Conservation (phyloP, 2,888 invertebrate genomes). For the Clepsis dumicolana region DNA sequence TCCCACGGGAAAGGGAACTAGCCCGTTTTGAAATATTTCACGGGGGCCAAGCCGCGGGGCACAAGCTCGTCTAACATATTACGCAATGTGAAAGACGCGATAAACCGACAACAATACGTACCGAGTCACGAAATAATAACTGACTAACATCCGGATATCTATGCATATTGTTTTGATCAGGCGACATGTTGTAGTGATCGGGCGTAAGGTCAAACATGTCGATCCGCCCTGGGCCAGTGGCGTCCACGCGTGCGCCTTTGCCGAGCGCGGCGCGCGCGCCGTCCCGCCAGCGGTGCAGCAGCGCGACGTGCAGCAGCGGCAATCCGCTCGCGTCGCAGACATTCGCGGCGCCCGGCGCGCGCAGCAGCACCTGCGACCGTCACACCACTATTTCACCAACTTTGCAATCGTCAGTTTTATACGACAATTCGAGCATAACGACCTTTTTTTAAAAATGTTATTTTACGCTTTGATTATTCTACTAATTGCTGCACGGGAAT, state of each 20-base stretch:
- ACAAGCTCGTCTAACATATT: no score
- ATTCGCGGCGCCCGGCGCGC: not conserved
- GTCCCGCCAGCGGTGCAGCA: slow-evolving; percentile 1
- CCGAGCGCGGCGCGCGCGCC: slow-evolving; percentile 5
- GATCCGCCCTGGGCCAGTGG: not conserved
- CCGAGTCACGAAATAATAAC: not conserved
- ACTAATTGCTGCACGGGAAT: no score
- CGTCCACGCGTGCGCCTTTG: not conserved
- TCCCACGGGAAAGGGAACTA: no score
- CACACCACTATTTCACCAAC: no score
- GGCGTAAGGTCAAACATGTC: not conserved
- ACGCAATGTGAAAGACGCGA: no score
- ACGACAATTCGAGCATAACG: no score
- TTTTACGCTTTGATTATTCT: no score
- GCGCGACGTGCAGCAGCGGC: slow-evolving; percentile 9
- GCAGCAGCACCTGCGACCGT: slow-evolving; percentile 7
- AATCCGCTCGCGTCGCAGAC: slow-evolving; percentile 3
- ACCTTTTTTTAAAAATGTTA: no score
- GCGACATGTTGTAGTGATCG: not conserved
- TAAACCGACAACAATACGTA: not conserved
- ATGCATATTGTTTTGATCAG: not conserved
- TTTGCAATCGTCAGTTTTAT: no score
- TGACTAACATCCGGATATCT: not conserved
- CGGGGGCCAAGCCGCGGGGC: no score
- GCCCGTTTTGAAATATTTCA: no score